Evolutionary conservation across 2,888 invertebrate species (phyloP).

Genomic region (Leptodirus hochenwartii): DNA sequence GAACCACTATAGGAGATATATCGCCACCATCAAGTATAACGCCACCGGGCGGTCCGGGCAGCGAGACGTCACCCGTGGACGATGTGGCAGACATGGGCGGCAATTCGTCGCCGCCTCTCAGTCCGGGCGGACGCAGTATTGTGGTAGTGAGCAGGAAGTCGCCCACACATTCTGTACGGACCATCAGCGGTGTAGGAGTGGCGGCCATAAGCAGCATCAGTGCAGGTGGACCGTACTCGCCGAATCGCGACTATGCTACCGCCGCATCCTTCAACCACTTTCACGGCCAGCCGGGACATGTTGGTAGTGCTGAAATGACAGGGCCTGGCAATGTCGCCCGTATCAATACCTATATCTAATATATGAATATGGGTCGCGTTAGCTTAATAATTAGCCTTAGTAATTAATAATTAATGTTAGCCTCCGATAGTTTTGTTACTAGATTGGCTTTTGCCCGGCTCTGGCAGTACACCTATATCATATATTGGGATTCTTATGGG

Average conservation of each 20-base stretch:
- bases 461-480: too few species aligned
- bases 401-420: too few species aligned
- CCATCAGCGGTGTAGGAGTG: conserved; percentile 22
- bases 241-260: conserved; percentile 34
- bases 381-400: too few species aligned
- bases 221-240: conserved; percentile 23
- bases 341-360: too few species aligned
- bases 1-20: conserved; percentile 37
- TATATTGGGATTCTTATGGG: too few species aligned
- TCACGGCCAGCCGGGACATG: conserved; percentile 79
- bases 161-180: conserved; percentile 24
- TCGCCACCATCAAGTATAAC: conserved; percentile 44
- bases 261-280: conserved; percentile 89
- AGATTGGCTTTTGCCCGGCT: background rate
- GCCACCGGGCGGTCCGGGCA: conserved; percentile 30
- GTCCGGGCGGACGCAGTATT: conserved; percentile 24
- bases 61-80: conserved; percentile 23
- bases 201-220: conserved; percentile 19
- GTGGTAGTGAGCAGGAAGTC: conserved; percentile 25
- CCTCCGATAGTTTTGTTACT: background rate
- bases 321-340: conserved; percentile 7
- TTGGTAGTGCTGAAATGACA: conserved; percentile 27
- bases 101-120: conserved; percentile 26
- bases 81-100: conserved; percentile 16
- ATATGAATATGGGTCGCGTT: too few species aligned